phyloP scores from a whole-genome alignment of 2,113 vertebrate species.

The Xiphophorus maculatus region DNA sequence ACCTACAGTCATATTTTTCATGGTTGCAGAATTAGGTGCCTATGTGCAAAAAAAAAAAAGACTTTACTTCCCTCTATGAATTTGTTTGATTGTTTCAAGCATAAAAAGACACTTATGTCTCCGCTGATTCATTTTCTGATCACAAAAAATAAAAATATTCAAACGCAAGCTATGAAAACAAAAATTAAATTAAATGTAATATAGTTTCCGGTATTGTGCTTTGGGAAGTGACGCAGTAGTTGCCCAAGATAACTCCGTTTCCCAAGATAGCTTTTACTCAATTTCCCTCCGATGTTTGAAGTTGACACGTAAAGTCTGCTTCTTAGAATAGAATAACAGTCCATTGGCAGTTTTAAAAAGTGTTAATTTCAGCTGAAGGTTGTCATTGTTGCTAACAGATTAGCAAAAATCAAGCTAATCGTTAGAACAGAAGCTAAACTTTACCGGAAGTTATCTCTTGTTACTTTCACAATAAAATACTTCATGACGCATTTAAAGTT shows the following conservation, averaged over 20 bases:
- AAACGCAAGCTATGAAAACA: too few species aligned
- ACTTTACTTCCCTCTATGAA: too few species aligned
- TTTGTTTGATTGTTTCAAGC: too few species aligned
- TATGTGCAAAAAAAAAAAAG: too few species aligned
- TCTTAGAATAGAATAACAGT: too few species aligned
- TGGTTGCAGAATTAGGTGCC: too few species aligned
- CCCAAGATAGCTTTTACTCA: neutral
- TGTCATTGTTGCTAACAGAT: neutral
- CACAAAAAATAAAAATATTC: too few species aligned
- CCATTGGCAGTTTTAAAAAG: neutral
- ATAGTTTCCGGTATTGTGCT: slow-evolving; percentile 51
- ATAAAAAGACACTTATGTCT: too few species aligned
- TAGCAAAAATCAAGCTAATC: slow-evolving; percentile 15
- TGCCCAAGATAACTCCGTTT: neutral
- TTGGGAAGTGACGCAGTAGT: neutral
- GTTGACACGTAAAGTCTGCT: neutral
- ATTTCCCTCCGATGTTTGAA: neutral
- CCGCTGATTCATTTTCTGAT: too few species aligned
- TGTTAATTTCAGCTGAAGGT: neutral
- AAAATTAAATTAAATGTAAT: too few species aligned
- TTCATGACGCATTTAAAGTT: fast-evolving
- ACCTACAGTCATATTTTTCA: too few species aligned
- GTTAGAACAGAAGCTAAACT: neutral
- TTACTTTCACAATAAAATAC: slow-evolving; percentile 45
- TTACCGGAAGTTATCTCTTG: slow-evolving; percentile 7